A percentile compares a stretch with the other conserved stretches of the same genome.
Evolutionary conservation across 2,888 invertebrate species (phyloP).

Genomic region (Dolichomitus sp.): DNA sequence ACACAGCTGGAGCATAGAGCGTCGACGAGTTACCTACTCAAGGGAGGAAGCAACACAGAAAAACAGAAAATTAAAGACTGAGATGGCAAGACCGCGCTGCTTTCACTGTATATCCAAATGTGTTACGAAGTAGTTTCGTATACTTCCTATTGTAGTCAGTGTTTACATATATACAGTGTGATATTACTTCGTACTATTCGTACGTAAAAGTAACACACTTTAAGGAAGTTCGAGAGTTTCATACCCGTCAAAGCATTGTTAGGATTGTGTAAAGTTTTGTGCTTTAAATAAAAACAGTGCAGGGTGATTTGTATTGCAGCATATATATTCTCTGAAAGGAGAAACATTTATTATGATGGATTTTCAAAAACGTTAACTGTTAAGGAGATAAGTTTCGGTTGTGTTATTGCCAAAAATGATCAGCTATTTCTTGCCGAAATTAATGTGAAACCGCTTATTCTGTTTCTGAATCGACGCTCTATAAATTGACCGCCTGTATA

Average conservation of each 20-base stretch:
- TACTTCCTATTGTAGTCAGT: conserved; percentile 5
- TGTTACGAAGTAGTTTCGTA: conserved; percentile 9
- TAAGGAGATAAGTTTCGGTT: too few relatives aligned
- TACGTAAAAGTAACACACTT: neutral
- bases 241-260: neutral
- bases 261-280: neutral
- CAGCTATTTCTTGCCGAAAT: too few relatives aligned
- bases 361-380: too few relatives aligned
- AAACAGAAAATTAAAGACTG: conserved; percentile 44
- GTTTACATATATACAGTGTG: neutral
- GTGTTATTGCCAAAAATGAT: too few relatives aligned
- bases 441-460: too few relatives aligned
- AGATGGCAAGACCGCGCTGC: conserved; percentile 14
- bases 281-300: neutral
- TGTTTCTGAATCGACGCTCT: too few relatives aligned
- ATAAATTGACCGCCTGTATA: too few relatives aligned
- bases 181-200: neutral
- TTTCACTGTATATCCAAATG: conserved; percentile 11
- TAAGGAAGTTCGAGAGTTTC: neutral
- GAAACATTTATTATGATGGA: too few relatives aligned
- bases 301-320: too few relatives aligned
- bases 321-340: too few relatives aligned
- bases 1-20: conserved; percentile 22
- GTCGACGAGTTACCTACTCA: conserved; percentile 23
- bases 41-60: conserved; percentile 23